Conservation (phyloP, 2,797 vertebrate genomes). For the Enteromius treurensis region DNA sequence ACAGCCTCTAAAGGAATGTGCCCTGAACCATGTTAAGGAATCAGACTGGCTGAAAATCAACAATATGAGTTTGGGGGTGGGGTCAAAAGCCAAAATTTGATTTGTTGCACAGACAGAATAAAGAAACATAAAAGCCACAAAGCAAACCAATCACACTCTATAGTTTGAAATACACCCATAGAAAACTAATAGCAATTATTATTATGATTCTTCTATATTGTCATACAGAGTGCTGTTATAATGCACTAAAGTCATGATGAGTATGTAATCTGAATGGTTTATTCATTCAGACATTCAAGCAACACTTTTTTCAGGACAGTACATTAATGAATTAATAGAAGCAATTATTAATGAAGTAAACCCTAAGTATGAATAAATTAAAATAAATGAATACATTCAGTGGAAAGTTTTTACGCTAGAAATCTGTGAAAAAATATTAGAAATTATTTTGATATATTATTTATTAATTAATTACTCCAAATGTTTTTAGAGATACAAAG, state of each 20-base stretch:
- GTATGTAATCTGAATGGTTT: neutral
- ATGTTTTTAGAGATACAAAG: neutral
- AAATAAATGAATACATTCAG: neutral
- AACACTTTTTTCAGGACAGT: neutral
- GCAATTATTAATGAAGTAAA: neutral
- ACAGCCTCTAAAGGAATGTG: conserved; percentile 16
- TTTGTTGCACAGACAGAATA: neutral
- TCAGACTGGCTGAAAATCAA: conserved; percentile 23
- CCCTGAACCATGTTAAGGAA: conserved; percentile 11
- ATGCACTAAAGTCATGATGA: neutral
- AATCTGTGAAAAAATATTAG: neutral
- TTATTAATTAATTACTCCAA: neutral
- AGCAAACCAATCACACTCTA: neutral
- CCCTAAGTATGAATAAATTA: neutral
- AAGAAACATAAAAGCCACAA: neutral
- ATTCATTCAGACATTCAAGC: conserved; percentile 10
- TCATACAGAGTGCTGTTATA: neutral
- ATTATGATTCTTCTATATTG: neutral
- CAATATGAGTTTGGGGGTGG: conserved; percentile 2
- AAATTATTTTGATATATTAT: neutral
- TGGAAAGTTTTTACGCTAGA: neutral
- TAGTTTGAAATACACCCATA: neutral
- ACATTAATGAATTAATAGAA: neutral
- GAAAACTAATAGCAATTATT: neutral
- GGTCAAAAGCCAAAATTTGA: conserved; percentile 9